Evolutionary conservation across 2,113 vertebrate species (phyloP), one percentile per base, ranked within the genome.

Genomic region (Salvator merianae): DNA sequence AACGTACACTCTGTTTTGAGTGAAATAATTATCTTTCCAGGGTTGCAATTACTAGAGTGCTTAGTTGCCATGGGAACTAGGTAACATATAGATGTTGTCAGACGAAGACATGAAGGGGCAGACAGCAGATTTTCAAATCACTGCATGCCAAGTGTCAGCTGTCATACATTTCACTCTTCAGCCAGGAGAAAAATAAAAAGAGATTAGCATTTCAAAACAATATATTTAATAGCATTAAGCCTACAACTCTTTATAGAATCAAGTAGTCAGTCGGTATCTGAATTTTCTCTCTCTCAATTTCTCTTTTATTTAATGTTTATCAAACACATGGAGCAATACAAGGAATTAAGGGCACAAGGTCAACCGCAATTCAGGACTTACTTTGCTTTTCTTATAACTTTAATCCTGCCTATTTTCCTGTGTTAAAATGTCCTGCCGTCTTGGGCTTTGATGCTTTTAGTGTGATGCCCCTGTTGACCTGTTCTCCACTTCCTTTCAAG

Each of bases 11-110:
- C 88, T 92, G 88, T 92, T 96, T 93, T 94, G 93, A 96, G 92
- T 93, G 92, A 94, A 95, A 95, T 94, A 95, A 96, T 93, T 93
- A 95, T 94, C 93, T 94, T 96, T 95, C 92, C 86, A 90, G 92
- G 92, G 90, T 94, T 94, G 94, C 95, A 96, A 96, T 96, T 96
- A 96, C 94, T 90, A 92, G 87, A 88, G 87, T 95, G 94, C 92
- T 96, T 93, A 93, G 96, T 96, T 95, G 93, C 91, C 95, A 96
- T 94, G 93, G 94, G 84, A 95, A 96, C 88, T 88, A 86, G 90
- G 91, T 91, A 95, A 95, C 94, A 91, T 94, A 95, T 95, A 95
- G 94, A 95, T 95, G 94, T 95, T 95, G 92, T 95, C 93, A 95
- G 93, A 95, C 94, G 91, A 96, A 95, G 93, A 94, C 89, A 91